These are phyloP conservation scores for Drosophila subpulchrella DNA, from an alignment of 1,140 invertebrate species.

Conservation along the genomic window DNA sequence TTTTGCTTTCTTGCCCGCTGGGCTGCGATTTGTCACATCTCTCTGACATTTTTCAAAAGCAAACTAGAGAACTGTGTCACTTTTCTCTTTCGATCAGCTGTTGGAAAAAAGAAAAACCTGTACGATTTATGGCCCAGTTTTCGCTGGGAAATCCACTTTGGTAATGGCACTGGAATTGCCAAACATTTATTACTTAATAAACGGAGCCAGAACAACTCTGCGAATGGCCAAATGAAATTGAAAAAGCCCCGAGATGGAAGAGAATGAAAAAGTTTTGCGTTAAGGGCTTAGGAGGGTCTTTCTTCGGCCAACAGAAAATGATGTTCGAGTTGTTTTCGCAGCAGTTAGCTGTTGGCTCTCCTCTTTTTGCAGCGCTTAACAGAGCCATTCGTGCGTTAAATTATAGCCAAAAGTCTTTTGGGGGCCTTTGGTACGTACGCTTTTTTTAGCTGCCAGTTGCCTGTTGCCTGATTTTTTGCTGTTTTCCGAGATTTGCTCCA, in stretches of 20 bases:
- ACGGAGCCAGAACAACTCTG: conserved; percentile 26
- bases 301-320: conserved; percentile 12
- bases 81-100: conserved; percentile 6
- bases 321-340: conserved; percentile 46
- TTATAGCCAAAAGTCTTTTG: conserved; percentile 71
- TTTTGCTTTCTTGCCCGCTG: conserved; percentile 35
- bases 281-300: conserved; percentile 63
- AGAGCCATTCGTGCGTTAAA: conserved; percentile 79
- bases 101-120: conserved; percentile 30
- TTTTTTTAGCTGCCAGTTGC: conserved; percentile 9
- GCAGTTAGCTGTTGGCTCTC: conserved; percentile 13
- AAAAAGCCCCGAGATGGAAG: conserved; percentile 44
- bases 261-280: conserved; percentile 53
- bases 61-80: conserved; percentile 69
- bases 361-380: conserved; percentile 70
- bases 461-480: conserved; percentile 10
- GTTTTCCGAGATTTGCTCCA: conserved; percentile 61
- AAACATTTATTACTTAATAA: conserved; percentile 79
- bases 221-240: conserved; percentile 49
- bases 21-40: conserved; percentile 60
- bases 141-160: conserved; percentile 36
- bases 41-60: conserved; percentile 56
- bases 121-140: conserved; percentile 54
- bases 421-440: conserved; percentile 13
- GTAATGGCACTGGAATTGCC: conserved; percentile 60